Evolutionary conservation across 2,888 invertebrate genomes (phyloP).

Genomic region (Neoaliturus tenellus): DNA sequence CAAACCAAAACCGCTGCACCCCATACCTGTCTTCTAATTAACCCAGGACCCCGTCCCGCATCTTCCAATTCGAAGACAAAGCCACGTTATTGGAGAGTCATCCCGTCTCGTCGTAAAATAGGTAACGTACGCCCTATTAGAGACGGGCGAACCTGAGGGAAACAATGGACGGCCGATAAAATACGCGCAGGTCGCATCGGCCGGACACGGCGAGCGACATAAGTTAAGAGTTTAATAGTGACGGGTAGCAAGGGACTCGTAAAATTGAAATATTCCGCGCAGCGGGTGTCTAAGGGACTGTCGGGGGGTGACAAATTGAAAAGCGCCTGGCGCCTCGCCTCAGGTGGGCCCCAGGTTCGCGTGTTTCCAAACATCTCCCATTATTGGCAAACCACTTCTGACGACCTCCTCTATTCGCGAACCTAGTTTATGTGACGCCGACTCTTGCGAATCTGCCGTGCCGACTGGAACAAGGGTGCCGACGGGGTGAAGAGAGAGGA

Average conservation of each 20-base stretch:
- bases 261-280: slow-evolving; percentile 57
- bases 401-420: slow-evolving; percentile 34
- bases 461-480: slow-evolving; percentile 18
- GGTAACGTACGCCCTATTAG: slow-evolving; percentile 37
- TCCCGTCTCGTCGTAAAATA: slow-evolving; percentile 21
- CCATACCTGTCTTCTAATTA: no score
- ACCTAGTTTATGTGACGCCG: slow-evolving; percentile 42
- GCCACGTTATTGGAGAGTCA: slow-evolving; percentile 25
- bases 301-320: slow-evolving; percentile 54
- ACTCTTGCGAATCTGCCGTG: not conserved
- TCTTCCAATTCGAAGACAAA: slow-evolving; percentile 38
- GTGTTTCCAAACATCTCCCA: slow-evolving; percentile 51
- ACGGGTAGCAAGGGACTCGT: slow-evolving; percentile 55
- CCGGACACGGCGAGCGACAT: slow-evolving; percentile 47
- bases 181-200: slow-evolving; percentile 26
- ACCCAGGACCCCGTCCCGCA: not conserved
- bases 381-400: slow-evolving; percentile 55
- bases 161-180: slow-evolving; percentile 45
- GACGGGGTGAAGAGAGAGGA: not conserved
- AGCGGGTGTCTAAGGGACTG: slow-evolving; percentile 55
- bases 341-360: slow-evolving; percentile 29
- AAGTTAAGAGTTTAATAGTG: slow-evolving; percentile 56
- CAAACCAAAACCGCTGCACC: no score
- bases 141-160: not conserved
- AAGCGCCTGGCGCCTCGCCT: slow-evolving; percentile 44